Evolutionary conservation across 2,797 vertebrate species (phyloP).

Genomic region (Gymnopithys bicolor): DNA sequence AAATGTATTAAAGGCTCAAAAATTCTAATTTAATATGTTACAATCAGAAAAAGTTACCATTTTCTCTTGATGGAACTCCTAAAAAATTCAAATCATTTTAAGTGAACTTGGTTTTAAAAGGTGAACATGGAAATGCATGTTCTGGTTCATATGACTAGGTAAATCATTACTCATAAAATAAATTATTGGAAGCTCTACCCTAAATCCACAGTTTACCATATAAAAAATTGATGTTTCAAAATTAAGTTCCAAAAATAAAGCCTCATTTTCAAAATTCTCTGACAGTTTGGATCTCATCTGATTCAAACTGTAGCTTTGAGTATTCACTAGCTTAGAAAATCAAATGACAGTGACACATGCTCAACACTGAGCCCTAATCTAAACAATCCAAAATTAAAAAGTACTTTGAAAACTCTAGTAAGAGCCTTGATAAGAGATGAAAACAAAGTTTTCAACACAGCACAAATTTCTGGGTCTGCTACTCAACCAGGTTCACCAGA

Average conservation of each 20-base stretch:
- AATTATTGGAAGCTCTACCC: background rate
- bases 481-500: background rate
- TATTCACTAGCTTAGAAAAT: conserved; percentile 3
- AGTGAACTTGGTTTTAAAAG: background rate
- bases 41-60: background rate
- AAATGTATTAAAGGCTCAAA: background rate
- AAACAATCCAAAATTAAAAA: background rate
- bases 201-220: background rate
- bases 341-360: background rate
- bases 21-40: background rate
- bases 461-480: background rate
- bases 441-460: background rate
- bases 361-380: background rate
- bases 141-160: background rate
- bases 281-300: background rate
- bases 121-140: background rate
- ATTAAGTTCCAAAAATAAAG: background rate
- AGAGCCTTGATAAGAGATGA: background rate
- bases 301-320: background rate
- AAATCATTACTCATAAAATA: background rate
- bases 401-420: background rate
- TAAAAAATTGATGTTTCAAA: background rate
- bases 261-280: background rate
- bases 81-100: background rate
- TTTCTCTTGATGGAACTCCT: background rate